These are phyloP conservation scores for Phania funesta DNA, from an alignment of 2,888 invertebrate species.

Conservation along the genomic window DNA sequence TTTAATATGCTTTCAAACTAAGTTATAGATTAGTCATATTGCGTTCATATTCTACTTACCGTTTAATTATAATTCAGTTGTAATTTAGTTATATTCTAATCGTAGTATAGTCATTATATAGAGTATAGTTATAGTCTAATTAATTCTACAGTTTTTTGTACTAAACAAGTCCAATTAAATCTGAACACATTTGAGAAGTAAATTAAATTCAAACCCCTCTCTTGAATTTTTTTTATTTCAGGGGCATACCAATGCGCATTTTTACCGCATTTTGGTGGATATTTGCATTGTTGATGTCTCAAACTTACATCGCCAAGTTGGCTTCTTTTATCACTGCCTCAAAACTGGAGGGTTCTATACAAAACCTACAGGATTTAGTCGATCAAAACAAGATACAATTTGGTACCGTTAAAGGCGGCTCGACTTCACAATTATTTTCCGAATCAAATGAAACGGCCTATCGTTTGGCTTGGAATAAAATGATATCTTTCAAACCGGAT, in stretches of 20 bases:
- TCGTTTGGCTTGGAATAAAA: constrained; percentile 93
- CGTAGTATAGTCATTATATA: neutral
- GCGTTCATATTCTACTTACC: too few relatives aligned
- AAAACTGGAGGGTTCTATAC: constrained; percentile 93
- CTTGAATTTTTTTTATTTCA: constrained; percentile 72
- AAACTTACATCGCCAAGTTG: constrained; percentile 95
- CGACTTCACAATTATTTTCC: constrained; percentile 94
- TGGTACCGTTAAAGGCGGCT: constrained; percentile 92
- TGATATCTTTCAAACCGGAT: constrained; percentile 89
- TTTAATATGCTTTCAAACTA: too few relatives aligned
- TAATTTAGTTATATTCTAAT: neutral
- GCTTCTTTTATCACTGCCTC: constrained; percentile 96
- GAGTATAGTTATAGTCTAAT: too few relatives aligned
- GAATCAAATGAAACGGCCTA: constrained; percentile 92
- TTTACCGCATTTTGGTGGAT: constrained; percentile 91
- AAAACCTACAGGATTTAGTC: constrained; percentile 93
- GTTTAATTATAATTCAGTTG: too few relatives aligned
- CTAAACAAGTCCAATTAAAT: too few relatives aligned
- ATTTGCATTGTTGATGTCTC: constrained; percentile 88
- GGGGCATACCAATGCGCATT: constrained; percentile 88
- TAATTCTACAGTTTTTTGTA: too few relatives aligned
- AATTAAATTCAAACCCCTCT: too few relatives aligned
- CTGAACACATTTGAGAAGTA: too few relatives aligned
- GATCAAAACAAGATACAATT: constrained; percentile 97
- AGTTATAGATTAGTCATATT: too few relatives aligned